Conservation (phyloP, 2,888 invertebrate genomes). For the Andrena bucephala region DNA sequence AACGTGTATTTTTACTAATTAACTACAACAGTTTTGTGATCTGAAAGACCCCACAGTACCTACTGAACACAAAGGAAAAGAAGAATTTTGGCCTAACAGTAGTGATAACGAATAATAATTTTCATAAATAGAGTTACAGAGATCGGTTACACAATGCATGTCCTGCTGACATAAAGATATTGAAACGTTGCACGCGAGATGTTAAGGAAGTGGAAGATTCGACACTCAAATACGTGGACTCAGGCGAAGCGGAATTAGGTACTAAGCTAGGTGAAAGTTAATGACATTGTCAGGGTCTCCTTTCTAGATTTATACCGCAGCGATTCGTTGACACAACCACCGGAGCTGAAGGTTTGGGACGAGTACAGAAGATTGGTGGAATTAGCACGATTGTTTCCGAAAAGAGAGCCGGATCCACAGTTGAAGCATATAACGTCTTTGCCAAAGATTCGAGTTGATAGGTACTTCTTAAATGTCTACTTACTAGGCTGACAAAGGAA, state of each 20-base stretch:
- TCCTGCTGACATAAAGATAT: constrained; percentile 17
- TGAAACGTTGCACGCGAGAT: not conserved
- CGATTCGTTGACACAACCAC: not conserved
- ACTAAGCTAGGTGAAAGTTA: not conserved
- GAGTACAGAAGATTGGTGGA: constrained; percentile 37
- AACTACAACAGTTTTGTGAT: not conserved
- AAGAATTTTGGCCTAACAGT: too few species aligned
- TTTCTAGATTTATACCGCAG: constrained; percentile 18
- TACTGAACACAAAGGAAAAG: not conserved
- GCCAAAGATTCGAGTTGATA: constrained; percentile 15
- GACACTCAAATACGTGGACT: not conserved
- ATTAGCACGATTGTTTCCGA: not conserved
- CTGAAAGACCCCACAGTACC: not conserved
- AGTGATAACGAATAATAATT: not conserved
- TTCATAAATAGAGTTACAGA: constrained; percentile 19
- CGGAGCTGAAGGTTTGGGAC: constrained; percentile 26
- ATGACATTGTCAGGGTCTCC: not conserved
- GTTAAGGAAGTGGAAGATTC: not conserved
- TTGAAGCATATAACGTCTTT: constrained; percentile 8
- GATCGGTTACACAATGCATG: constrained; percentile 18
- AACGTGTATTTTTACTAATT: too few species aligned
- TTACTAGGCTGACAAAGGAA: not conserved
- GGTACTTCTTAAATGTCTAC: constrained; percentile 1
- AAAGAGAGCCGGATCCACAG: not conserved
- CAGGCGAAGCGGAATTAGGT: constrained; percentile 23